These are phyloP conservation scores for Trichogramma evanescens DNA, from an alignment of 2,888 invertebrate species.

Conservation along the genomic window DNA sequence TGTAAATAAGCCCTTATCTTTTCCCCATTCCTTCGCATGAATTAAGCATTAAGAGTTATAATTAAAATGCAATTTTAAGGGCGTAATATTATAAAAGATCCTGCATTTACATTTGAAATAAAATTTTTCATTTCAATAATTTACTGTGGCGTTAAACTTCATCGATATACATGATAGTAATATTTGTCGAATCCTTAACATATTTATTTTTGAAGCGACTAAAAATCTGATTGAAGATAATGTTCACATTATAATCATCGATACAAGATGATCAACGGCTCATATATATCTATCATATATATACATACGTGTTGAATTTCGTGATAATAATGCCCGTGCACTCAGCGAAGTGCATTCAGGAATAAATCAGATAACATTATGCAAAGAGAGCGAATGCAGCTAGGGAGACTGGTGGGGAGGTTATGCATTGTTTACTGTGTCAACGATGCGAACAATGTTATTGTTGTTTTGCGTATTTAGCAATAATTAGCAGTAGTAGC, in stretches of 20 bases:
- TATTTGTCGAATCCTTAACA: no score
- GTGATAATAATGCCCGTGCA: not conserved
- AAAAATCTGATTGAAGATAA: not conserved
- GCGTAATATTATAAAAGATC: no score
- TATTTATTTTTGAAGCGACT: no score
- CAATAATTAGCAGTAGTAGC: slow-evolving; percentile 2
- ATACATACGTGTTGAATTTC: not conserved
- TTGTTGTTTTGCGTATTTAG: slow-evolving; percentile 3
- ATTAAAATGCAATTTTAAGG: no score
- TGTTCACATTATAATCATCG: not conserved
- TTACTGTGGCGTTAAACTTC: not conserved
- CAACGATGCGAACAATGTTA: not conserved
- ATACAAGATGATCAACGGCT: not conserved
- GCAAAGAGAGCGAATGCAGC: not conserved
- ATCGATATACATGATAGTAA: no score
- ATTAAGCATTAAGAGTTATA: no score
- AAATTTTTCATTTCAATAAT: not conserved
- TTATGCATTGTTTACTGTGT: slow-evolving; percentile 6
- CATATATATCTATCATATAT: not conserved
- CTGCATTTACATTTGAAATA: not conserved
- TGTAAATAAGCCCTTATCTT: not conserved
- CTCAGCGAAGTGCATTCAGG: not conserved
- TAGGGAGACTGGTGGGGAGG: no score
- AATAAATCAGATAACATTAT: not conserved
- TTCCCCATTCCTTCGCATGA: not conserved